Base-by-base conservation (phyloP, 2,888 invertebrate species). In the Brachypterus glaber region DNA sequence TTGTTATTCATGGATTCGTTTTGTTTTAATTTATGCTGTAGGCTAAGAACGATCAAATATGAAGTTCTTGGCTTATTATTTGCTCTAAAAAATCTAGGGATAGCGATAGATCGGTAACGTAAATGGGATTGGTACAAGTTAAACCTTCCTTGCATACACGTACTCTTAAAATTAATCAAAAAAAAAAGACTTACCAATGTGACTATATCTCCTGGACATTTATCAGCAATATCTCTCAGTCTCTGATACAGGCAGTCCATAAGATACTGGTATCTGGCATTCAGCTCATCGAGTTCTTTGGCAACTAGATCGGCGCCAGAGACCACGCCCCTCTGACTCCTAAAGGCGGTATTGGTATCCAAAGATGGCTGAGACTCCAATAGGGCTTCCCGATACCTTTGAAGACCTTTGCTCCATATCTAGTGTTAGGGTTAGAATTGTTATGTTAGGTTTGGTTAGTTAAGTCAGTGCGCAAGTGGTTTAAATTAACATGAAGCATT, bases 391-490 rank as follows among this genome's bases (percentile, higher is more conserved):
- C 79, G 75, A 73, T 85, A 93, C 48, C 82, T 79, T 67, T 84
- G 82, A 63, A 89, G 80, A 59, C 85, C 77, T 62, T 82, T 79
- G 64, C 86, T 82, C 74, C 87, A 86, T 63, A 85, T 86, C 89
- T 90, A 79, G 51, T 63, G 63, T 62, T 62, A 62, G 52, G 62
- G 62, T 63, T 63, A 63, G 63, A 62, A 64, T 67, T 71, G 62
- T 69, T 65, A 68, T 67, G 68, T 68, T 75, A 76, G 74, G 75
- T 68, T 55, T 59, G 60, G 61, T 63, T 61, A 62, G 62, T 61
- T 49, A 50, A 67, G 69, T 68, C 52, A 60, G 67, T 69, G 64
- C 61, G 56, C 42, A 46, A 42, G 47, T 46, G 45, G 45, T 41
- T 35, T n/a, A n/a, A n/a, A n/a, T n/a, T n/a, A n/a, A n/a, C n/a